Evolutionary conservation across 2,797 vertebrate genomes (phyloP), one percentile per base, ranked within the genome.

Genomic region (Hephaestus fuliginosus): DNA sequence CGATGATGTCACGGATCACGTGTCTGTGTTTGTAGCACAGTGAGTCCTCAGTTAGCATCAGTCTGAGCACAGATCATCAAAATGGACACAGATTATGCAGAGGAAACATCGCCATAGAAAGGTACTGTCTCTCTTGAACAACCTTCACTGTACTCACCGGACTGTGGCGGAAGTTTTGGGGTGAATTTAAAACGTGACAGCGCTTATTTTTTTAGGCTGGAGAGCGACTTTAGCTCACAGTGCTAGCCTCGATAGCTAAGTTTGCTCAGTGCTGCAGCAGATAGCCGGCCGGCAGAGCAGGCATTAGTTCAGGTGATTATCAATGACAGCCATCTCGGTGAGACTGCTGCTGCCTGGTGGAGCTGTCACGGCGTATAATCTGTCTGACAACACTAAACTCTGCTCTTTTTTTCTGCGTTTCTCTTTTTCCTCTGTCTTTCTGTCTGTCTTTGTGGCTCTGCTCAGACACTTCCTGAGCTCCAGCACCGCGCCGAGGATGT

Each of bases 401-500:
- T 33, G 30, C 30, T 5, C 30, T 33, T 5, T 33, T 33, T 33
- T 5, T 33, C 30, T 33, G 30, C 3, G 5, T 33, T 33, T 33
- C 30, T 33, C 30, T 33, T 33, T 33, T 25, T 25, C 25, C 25
- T 25, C 25, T 25, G 25, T 25, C 30, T 33, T 3, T 33, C 30
- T 20, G 43, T 4, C 46, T 79, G 4, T 84, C 33, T 84, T 30
- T 87, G 75, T 91, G 71, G 74, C 69, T 87, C 56, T 48, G 9
- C 62, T 25, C 28, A 86, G 86, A 70, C 77, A 86, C 71, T 78
- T 93, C 90, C 89, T 88, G 72, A 77, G 46, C 85, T 76, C 44
- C 72, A 72, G 48, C 67, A 33, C 79, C 48, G 62, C 86, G 76
- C 81, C 85, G 83, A 96, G 93, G 93, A 96, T 96, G 96, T 95